Evolutionary conservation across 2,113 vertebrate species (phyloP).

Genomic region (Platichthys flesus): DNA sequence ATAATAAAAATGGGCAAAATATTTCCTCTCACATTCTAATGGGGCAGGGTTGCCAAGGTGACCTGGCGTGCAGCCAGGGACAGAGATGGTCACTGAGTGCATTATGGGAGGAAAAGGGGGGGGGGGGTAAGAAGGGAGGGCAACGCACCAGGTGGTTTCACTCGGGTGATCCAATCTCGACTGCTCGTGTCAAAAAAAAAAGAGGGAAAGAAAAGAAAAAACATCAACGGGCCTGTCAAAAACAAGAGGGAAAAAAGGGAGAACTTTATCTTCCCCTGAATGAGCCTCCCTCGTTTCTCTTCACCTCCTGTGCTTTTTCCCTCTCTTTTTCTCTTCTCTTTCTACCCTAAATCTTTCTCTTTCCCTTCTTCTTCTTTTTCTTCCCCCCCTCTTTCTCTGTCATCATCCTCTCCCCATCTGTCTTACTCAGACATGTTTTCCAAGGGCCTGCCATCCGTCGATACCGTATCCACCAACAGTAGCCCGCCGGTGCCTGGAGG

Average conservation of each 20-base stretch:
- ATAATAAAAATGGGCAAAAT: constrained; percentile 76
- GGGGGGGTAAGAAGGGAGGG: constrained; percentile 46
- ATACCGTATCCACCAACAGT: constrained; percentile 84
- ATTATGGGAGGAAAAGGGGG: constrained; percentile 62
- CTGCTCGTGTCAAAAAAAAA: constrained; percentile 72
- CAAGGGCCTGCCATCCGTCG: constrained; percentile 75
- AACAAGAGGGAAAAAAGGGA: constrained; percentile 69
- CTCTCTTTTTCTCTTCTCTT: constrained; percentile 50
- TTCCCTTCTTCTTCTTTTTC: constrained; percentile 7
- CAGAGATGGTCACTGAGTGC: constrained; percentile 79
- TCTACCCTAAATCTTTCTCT: constrained; percentile 45
- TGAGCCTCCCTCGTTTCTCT: constrained; percentile 54
- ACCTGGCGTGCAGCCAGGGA: constrained; percentile 74
- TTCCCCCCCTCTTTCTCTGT: constrained; percentile 25
- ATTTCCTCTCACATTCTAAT: constrained; percentile 74
- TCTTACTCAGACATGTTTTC: constrained; percentile 81
- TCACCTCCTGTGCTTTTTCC: constrained; percentile 32
- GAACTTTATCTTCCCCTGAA: constrained; percentile 72
- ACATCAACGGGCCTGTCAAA: constrained; percentile 68
- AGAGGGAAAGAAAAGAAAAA: constrained; percentile 62
- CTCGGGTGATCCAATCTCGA: constrained; percentile 75
- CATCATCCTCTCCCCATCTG: constrained; percentile 75
- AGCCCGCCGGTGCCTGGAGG: constrained; percentile 71
- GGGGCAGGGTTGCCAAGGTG: constrained; percentile 75
- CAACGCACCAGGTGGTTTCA: constrained; percentile 80